Evolutionary conservation across 2,113 vertebrate genomes (phyloP).

Genomic region (Trichechus manatus): DNA sequence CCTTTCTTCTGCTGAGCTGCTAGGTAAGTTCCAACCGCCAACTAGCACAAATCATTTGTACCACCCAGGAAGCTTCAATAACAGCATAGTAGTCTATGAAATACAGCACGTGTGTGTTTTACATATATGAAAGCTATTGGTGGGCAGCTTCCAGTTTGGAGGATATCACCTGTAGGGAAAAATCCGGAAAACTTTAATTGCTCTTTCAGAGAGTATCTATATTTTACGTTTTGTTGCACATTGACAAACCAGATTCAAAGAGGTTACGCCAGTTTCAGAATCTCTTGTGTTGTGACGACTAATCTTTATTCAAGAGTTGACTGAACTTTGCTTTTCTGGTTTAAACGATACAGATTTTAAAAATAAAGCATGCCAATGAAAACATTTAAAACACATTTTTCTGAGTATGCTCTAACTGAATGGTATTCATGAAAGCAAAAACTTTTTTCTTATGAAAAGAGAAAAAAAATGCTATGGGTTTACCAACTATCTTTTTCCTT

Average conservation of each 20-base stretch:
- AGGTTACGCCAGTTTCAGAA: not conserved
- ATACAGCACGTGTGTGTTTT: not conserved
- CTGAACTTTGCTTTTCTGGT: not conserved
- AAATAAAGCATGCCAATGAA: not conserved
- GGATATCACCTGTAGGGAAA: not conserved
- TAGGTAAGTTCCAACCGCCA: not conserved
- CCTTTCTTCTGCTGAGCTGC: not conserved
- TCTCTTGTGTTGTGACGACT: conserved; percentile 35
- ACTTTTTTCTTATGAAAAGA: not conserved
- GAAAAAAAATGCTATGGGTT: conserved; percentile 13
- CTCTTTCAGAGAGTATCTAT: not conserved
- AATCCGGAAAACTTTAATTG: conserved; percentile 22
- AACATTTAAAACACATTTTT: not conserved
- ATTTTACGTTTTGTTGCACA: conserved; percentile 23
- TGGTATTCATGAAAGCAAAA: not conserved
- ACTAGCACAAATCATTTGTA: not conserved
- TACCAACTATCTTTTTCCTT: conserved; percentile 3
- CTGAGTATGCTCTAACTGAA: not conserved
- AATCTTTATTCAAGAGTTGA: conserved; percentile 7
- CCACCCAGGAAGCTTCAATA: not conserved
- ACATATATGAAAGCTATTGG: not conserved
- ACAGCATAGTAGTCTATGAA: not conserved
- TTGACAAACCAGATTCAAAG: not conserved
- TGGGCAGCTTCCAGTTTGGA: not conserved
- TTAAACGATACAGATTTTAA: not conserved